phyloP scores from a whole-genome alignment of 2,113 vertebrate genomes.

The Triplophysa dalaica region DNA sequence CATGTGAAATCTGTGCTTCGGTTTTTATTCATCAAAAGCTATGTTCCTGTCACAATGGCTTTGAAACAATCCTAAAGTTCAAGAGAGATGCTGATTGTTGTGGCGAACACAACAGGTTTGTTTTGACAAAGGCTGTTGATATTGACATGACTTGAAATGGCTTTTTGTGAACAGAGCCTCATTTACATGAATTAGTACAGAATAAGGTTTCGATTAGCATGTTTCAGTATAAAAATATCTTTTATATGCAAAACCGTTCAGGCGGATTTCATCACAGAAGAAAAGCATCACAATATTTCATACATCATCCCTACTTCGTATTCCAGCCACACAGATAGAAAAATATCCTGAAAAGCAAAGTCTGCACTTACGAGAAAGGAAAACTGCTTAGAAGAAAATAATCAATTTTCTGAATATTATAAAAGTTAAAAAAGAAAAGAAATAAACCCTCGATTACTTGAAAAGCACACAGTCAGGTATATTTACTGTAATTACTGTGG shows the following conservation, averaged over 20 bases:
- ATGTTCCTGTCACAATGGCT: conserved; percentile 7
- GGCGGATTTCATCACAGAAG: not conserved
- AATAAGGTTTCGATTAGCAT: not conserved
- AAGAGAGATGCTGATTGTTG: not conserved
- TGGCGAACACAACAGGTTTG: conserved; percentile 12
- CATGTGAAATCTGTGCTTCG: conserved; percentile 12
- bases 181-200: conserved; percentile 29
- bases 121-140: conserved; percentile 28
- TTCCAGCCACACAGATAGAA: not conserved
- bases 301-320: not conserved
- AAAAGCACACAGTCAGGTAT: conserved; percentile 55
- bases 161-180: not conserved
- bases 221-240: not conserved
- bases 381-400: conserved; percentile 39
- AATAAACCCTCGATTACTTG: conserved; percentile 34
- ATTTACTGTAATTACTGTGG: conserved; percentile 51
- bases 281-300: not conserved
- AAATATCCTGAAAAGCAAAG: no score
- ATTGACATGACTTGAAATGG: conserved; percentile 24
- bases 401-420: conserved; percentile 32
- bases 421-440: conserved; percentile 39
- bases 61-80: conserved; percentile 14
- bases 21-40: conserved; percentile 37
- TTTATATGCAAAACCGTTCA: not conserved
- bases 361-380: conserved; percentile 27